Conservation (phyloP, 92 coral and sea anemone genomes). For the Bergia puertoricense region DNA sequence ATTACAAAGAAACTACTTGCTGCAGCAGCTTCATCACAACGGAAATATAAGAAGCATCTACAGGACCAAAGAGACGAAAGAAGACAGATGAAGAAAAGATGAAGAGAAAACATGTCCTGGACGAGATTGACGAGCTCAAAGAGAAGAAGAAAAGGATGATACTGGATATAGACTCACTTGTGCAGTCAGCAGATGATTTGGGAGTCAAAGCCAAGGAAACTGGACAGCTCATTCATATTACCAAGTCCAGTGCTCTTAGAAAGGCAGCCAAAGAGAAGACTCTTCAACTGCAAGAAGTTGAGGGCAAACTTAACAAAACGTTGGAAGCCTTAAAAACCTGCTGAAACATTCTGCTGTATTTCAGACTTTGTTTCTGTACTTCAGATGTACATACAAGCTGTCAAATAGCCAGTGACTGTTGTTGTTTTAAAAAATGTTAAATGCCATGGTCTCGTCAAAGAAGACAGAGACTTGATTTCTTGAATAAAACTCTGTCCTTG, state of each 20-base stretch:
- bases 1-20: too few relatives aligned
- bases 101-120: too few relatives aligned
- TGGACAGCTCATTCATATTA: not conserved
- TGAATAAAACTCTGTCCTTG: not conserved
- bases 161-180: too few relatives aligned
- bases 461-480: not conserved
- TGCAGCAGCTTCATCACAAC: too few relatives aligned
- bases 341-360: conserved; percentile 26
- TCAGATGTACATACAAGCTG: not conserved
- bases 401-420: not conserved
- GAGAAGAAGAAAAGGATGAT: too few relatives aligned
- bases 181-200: too few relatives aligned
- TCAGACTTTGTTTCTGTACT: not conserved
- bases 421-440: not conserved
- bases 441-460: not conserved
- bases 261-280: conserved; percentile 55
- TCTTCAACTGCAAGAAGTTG: conserved; percentile 41
- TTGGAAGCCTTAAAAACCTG: conserved; percentile 34
- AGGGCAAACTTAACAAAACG: conserved; percentile 40
- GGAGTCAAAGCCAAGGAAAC: too few relatives aligned
- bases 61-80: too few relatives aligned
- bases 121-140: too few relatives aligned
- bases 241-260: conserved; percentile 48
- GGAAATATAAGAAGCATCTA: too few relatives aligned
- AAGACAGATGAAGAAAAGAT: too few relatives aligned